Evolutionary conservation across 2,113 vertebrate genomes (phyloP), one percentile per base, ranked within the genome.

Genomic region (Triplophysa tibetana): DNA sequence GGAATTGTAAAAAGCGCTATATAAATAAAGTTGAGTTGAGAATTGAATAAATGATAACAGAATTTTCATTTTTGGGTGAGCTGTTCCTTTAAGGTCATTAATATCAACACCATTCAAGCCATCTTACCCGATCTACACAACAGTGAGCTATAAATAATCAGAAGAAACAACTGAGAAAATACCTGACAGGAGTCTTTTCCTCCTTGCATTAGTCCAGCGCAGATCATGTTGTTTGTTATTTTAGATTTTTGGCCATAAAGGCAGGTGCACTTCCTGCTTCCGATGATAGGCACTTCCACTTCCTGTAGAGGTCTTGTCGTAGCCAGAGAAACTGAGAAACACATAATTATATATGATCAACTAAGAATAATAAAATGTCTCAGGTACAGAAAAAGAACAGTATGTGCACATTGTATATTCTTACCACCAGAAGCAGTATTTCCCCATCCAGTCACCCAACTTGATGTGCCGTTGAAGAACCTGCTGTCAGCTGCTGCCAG

Each of bases 361-460:
- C 19, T 72, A 0, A 45, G 43, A 45, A 45, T 45, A 45, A 45
- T 45, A 12, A 45, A 2, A 45, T 29, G 1, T 0, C 5, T 65
- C 5, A 66, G 2, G 10, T 23, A 48, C 4, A 66, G 38, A 8
- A 52, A 13, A 13, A 38, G 19, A 2, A 65, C 10, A 23, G 9
- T 17, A 21, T 8, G 11, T 24, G 13, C 6, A 0, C 12, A 8
- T 8, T 29, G 7, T 21, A 4, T 45, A 48, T 64, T 48, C 77
- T 65, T 26, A 87, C 86, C 54, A 11, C 3, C 13, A 50, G 1
- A 0, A 0, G 0, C 0, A 23, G 3, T 82, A 0, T 85, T 54
- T 33, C 93, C 93, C 92, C 92, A 94, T 24, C 93, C 93, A 0
- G 93, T 94, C 73, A 94, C 90, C 0, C 87, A 91, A 38, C 90